Evolutionary conservation across 2,888 invertebrate genomes (phyloP).

Genomic region (Drosophila kuntzei): DNA sequence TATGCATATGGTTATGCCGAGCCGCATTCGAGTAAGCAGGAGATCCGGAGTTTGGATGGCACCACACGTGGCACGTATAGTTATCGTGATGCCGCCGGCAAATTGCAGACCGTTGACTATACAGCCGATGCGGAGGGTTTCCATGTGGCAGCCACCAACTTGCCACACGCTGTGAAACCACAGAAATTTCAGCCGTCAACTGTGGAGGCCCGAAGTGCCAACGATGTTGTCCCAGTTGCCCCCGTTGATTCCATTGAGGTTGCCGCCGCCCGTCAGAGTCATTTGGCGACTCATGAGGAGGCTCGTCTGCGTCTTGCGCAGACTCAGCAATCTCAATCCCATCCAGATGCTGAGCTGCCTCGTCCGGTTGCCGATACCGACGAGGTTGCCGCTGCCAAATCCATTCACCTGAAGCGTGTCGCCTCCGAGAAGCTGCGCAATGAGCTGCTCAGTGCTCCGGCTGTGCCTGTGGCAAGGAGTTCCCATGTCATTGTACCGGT

Average conservation of each 20-base stretch:
- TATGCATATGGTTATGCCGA: constrained; percentile 88
- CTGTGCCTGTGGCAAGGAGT: constrained; percentile 45
- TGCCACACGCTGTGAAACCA: constrained; percentile 84
- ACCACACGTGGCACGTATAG: constrained; percentile 88
- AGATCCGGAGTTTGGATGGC: constrained; percentile 87
- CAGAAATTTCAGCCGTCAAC: constrained; percentile 38
- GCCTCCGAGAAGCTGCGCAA: constrained; percentile 72
- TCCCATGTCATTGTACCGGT: constrained; percentile 60
- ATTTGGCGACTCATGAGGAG: constrained; percentile 78
- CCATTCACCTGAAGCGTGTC: constrained; percentile 71
- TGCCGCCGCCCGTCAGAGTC: constrained; percentile 73
- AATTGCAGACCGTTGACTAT: constrained; percentile 87
- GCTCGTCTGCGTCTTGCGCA: constrained; percentile 73
- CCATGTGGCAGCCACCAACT: constrained; percentile 88
- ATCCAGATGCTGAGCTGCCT: constrained; percentile 66
- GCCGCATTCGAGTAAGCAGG: constrained; percentile 88
- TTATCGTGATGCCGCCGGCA: constrained; percentile 87
- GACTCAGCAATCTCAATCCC: constrained; percentile 47
- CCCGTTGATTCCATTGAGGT: constrained; percentile 73
- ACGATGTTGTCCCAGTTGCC: constrained; percentile 21
- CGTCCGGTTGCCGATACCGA: constrained; percentile 83
- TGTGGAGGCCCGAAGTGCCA: constrained; percentile 31
- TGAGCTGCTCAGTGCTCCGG: constrained; percentile 41
- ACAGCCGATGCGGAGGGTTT: constrained; percentile 88
- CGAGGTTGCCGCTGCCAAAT: constrained; percentile 83